phyloP scores from a whole-genome alignment of 2,113 vertebrate species.

The Embiotoca jacksoni region DNA sequence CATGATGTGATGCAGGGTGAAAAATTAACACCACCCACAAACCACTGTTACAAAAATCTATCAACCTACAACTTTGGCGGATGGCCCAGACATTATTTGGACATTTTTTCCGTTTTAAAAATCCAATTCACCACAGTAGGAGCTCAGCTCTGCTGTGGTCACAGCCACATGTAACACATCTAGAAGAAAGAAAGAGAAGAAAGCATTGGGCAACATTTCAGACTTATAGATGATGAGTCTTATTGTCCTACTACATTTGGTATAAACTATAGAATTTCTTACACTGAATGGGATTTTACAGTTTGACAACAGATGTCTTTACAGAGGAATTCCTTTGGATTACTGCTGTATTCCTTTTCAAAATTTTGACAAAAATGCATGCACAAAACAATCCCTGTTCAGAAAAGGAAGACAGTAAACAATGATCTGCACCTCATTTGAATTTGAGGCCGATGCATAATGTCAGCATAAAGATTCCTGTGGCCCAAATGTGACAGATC shows the following conservation, averaged over 20 bases:
- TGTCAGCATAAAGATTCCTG: conserved; percentile 20
- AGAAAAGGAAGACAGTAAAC: background rate
- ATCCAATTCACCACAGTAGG: background rate
- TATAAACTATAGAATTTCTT: background rate
- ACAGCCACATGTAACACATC: background rate
- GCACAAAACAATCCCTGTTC: fast-evolving
- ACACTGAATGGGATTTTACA: conserved; percentile 3
- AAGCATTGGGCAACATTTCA: background rate
- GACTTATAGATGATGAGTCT: background rate
- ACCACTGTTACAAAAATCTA: conserved; percentile 14
- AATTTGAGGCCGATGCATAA: background rate
- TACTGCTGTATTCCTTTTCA: background rate
- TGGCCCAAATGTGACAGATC: conserved; percentile 43
- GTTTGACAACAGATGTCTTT: background rate
- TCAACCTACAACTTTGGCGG: conserved; percentile 44
- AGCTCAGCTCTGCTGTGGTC: background rate
- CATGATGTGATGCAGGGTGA: conserved; percentile 34
- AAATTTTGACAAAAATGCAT: background rate
- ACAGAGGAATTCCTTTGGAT: background rate
- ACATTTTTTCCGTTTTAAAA: conserved; percentile 33
- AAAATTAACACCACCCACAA: conserved; percentile 57
- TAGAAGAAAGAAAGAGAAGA: background rate
- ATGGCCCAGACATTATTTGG: conserved; percentile 31
- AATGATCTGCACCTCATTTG: background rate
- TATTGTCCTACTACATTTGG: background rate